Evolutionary conservation across 1,140 invertebrate genomes (phyloP).

Genomic region (Chelonus insularis): DNA sequence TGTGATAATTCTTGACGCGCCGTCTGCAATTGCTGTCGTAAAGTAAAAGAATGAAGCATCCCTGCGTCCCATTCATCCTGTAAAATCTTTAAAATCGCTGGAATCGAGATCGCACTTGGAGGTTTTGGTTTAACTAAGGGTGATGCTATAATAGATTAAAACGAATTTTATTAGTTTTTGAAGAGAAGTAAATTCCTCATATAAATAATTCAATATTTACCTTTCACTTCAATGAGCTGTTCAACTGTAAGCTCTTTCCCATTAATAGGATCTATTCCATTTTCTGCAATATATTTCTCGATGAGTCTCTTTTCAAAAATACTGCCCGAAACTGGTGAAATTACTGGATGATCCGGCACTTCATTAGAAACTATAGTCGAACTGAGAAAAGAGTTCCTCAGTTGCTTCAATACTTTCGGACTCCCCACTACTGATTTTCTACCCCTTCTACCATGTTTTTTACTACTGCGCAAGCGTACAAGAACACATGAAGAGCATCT

Average conservation of each 20-base stretch:
- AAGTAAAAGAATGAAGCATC: conserved; percentile 96
- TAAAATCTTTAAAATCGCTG: conserved; percentile 93
- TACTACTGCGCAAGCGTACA: too few relatives aligned
- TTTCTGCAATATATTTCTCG: conserved; percentile 95
- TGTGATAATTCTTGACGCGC: conserved; percentile 88
- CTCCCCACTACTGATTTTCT: too few relatives aligned
- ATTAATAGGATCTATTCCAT: conserved; percentile 95
- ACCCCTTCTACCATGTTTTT: too few relatives aligned
- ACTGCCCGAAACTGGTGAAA: conserved; percentile 92
- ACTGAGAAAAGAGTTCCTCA: too few relatives aligned
- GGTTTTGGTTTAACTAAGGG: conserved; percentile 94
- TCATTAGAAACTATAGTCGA: conserved; percentile 97
- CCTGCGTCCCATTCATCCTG: conserved; percentile 99
- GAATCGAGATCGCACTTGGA: conserved; percentile 96
- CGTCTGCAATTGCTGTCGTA: conserved; percentile 95
- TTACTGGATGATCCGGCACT: conserved; percentile 93
- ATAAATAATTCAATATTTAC: conserved; percentile 67
- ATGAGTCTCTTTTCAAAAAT: conserved; percentile 96
- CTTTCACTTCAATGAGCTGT: conserved; percentile 92
- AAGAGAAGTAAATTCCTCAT: too few relatives aligned
- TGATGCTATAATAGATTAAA: too few relatives aligned
- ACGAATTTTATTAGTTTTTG: too few relatives aligned
- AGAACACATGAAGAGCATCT: too few relatives aligned
- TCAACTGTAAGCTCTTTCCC: conserved; percentile 86
- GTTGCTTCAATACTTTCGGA: too few relatives aligned